Percentiles rank a stretch among this genome's conserved stretches.
Conservation (phyloP, 2,113 vertebrate genomes). For the Rhinoptilus africanus region DNA sequence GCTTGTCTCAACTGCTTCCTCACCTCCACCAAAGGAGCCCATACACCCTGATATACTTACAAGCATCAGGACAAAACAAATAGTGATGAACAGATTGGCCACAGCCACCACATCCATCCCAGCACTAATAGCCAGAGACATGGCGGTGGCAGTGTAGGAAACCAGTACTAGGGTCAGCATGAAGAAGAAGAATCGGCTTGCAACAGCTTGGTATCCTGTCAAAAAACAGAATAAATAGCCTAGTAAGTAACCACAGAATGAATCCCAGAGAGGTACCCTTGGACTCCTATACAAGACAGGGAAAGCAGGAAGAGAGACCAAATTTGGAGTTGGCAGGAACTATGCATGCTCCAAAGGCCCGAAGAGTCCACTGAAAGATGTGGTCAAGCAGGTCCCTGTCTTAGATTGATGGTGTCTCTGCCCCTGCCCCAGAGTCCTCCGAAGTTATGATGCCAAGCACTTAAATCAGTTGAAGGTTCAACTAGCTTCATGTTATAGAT, state of each 20-base stretch:
- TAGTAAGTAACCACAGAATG: neutral
- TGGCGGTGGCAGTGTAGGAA: slow-evolving; percentile 63
- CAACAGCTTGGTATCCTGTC: slow-evolving; percentile 53
- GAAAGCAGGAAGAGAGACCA: neutral
- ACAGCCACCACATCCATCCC: slow-evolving; percentile 68
- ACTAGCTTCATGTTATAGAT: neutral
- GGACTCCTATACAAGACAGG: neutral
- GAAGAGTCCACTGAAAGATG: neutral
- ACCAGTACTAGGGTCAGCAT: slow-evolving; percentile 53
- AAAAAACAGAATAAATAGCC: neutral
- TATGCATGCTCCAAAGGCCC: neutral
- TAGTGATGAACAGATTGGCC: slow-evolving; percentile 64
- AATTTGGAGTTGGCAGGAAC: neutral
- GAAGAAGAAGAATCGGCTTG: slow-evolving; percentile 60
- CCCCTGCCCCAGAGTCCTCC: neutral
- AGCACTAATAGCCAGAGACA: slow-evolving; percentile 68
- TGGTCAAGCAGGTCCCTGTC: neutral
- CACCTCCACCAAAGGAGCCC: neutral
- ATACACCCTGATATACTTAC: neutral
- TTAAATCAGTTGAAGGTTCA: neutral
- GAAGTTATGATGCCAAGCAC: neutral
- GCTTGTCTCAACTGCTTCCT: neutral
- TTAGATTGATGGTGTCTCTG: neutral
- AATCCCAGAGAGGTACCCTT: neutral
- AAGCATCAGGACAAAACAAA: slow-evolving; percentile 71